phyloP scores from a whole-genome alignment of 1,140 invertebrate genomes.

The Lanistes nyassanus region DNA sequence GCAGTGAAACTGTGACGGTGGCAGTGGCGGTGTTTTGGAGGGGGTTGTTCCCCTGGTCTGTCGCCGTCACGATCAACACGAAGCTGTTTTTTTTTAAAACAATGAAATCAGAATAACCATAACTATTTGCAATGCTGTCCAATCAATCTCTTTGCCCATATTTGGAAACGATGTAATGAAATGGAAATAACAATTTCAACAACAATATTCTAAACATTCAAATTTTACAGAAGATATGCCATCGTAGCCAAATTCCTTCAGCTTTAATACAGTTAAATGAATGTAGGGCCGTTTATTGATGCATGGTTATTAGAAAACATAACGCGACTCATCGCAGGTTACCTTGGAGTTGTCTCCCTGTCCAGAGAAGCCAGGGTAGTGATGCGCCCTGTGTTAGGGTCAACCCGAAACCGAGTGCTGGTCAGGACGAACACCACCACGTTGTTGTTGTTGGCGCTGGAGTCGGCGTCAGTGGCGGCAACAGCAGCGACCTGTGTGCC shows the following conservation, averaged over 20 bases:
- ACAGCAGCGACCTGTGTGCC: slow-evolving; percentile 28
- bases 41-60: slow-evolving; percentile 70
- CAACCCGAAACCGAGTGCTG: slow-evolving; percentile 39
- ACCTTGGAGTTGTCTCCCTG: slow-evolving; percentile 43
- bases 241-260: too few relatives aligned
- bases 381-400: slow-evolving; percentile 39
- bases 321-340: too few relatives aligned
- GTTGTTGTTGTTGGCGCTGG: slow-evolving; percentile 33
- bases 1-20: slow-evolving; percentile 41
- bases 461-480: slow-evolving; percentile 34
- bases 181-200: too few relatives aligned
- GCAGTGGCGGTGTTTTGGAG: slow-evolving; percentile 69
- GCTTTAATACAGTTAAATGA: too few relatives aligned
- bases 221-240: too few relatives aligned
- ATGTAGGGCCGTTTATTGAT: too few relatives aligned
- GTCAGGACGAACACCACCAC: slow-evolving; percentile 25
- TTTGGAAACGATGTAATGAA: too few relatives aligned
- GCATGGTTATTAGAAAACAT: too few relatives aligned
- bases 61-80: slow-evolving; percentile 84
- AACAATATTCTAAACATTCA: too few relatives aligned
- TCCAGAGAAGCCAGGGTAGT: slow-evolving; percentile 39
- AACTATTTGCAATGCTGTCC: not conserved
- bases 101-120: slow-evolving; percentile 56
- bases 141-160: too few relatives aligned
- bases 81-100: slow-evolving; percentile 77